phyloP scores from a whole-genome alignment of 2,797 vertebrate species.

The Numenius phaeopus region DNA sequence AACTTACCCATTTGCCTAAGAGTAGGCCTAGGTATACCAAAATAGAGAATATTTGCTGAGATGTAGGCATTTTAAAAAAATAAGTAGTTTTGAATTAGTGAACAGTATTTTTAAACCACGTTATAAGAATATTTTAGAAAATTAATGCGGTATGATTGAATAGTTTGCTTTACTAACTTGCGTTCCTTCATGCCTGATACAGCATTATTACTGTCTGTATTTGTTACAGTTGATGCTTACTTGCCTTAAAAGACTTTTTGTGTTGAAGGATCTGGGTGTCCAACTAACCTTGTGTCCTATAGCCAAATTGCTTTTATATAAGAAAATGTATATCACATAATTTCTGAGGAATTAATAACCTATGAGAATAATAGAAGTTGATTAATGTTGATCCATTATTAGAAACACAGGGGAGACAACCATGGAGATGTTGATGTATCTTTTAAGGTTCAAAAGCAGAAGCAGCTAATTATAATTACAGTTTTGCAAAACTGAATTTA shows the following conservation, averaged over 20 bases:
- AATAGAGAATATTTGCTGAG: not conserved
- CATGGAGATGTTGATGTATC: not conserved
- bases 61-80: not conserved
- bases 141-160: not conserved
- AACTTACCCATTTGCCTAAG: constrained; percentile 88
- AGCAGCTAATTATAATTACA: not conserved
- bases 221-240: not conserved
- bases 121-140: not conserved
- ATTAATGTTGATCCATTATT: not conserved
- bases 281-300: not conserved
- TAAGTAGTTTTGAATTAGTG: not conserved
- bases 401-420: not conserved
- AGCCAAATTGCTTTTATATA: not conserved
- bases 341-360: not conserved
- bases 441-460: not conserved
- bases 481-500: not conserved
- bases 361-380: not conserved
- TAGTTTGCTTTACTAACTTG: not conserved
- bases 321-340: not conserved
- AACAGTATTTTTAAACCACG: not conserved
- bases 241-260: not conserved
- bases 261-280: constrained; percentile 3
- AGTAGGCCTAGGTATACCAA: constrained; percentile 89
- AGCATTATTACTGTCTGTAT: not conserved
- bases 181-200: not conserved